These are phyloP conservation scores for Doris montereyensis DNA, from an alignment of 2,888 invertebrate species.

Conservation along the genomic window DNA sequence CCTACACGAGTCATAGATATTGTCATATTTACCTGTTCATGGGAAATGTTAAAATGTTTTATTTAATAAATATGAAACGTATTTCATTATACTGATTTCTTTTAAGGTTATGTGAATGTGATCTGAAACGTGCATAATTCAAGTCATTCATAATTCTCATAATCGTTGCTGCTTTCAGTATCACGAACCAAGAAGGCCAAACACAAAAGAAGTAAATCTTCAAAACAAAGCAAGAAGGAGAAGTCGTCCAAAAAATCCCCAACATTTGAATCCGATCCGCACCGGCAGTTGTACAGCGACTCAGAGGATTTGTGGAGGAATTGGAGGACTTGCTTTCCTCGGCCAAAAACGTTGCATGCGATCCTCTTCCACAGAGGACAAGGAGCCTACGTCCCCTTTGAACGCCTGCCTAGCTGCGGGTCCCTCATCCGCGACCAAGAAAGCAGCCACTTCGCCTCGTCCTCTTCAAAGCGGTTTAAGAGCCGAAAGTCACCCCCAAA, in stretches of 20 bases:
- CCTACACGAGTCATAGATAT: too few species aligned
- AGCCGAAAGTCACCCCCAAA: conserved; percentile 3
- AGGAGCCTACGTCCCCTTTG: conserved; percentile 38
- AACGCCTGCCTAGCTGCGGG: conserved; percentile 4
- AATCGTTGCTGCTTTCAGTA: too few species aligned
- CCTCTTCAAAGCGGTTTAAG: conserved; percentile 29
- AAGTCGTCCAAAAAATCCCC: background rate
- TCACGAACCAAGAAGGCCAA: too few species aligned
- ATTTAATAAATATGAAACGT: too few species aligned
- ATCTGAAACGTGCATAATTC: too few species aligned
- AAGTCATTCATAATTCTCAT: too few species aligned
- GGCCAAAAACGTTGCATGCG: conserved; percentile 40
- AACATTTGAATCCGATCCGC: background rate
- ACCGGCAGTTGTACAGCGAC: background rate
- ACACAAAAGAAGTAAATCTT: too few species aligned
- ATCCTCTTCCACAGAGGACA: conserved; percentile 43
- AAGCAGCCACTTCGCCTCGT: too few species aligned
- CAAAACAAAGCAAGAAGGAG: background rate
- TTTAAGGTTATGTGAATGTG: too few species aligned
- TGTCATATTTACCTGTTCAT: too few species aligned
- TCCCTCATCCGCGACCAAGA: background rate
- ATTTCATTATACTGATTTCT: too few species aligned
- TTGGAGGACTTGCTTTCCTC: conserved; percentile 21
- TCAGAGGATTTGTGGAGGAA: conserved; percentile 33
- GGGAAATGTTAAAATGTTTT: too few species aligned